A percentile compares a stretch with the other conserved stretches of the same genome.
Evolutionary conservation across 2,113 vertebrate species (phyloP).

Genomic region (Sprattus sprattus): DNA sequence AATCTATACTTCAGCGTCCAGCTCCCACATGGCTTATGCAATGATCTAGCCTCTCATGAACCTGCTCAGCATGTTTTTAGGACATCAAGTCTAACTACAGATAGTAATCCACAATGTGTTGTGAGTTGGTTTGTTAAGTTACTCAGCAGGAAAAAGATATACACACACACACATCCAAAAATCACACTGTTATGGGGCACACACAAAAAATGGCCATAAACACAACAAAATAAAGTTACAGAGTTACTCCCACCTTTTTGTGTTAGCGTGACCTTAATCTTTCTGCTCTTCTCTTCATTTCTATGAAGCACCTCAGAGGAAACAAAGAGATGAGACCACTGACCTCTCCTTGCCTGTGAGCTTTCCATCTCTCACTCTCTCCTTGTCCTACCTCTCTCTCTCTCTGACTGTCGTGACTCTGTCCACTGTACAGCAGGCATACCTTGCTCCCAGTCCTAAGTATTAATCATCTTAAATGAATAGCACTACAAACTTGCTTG

Average conservation of each 20-base stretch:
- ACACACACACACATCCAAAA: neutral
- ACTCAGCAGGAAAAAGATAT: neutral
- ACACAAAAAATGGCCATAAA: neutral
- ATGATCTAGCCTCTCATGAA: neutral
- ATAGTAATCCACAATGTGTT: neutral
- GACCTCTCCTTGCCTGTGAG: neutral
- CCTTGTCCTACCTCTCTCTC: neutral
- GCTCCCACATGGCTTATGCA: neutral
- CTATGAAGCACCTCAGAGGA: neutral
- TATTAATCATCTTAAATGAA: slow-evolving; percentile 50
- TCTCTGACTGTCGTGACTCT: slow-evolving; percentile 23
- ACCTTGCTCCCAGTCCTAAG: slow-evolving; percentile 27
- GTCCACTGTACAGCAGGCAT: slow-evolving; percentile 42
- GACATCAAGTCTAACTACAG: neutral
- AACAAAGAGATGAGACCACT: neutral
- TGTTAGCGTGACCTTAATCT: neutral
- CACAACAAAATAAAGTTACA: neutral
- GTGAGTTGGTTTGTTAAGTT: neutral
- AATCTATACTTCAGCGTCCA: neutral
- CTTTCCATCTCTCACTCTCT: neutral
- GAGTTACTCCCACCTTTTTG: neutral
- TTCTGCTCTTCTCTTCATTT: neutral
- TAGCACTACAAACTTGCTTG: slow-evolving; percentile 23
- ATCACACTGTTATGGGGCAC: neutral
- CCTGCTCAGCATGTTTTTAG: neutral